Base-by-base conservation (phyloP, 2,888 invertebrate genomes). In the Ormyrus labotus region DNA sequence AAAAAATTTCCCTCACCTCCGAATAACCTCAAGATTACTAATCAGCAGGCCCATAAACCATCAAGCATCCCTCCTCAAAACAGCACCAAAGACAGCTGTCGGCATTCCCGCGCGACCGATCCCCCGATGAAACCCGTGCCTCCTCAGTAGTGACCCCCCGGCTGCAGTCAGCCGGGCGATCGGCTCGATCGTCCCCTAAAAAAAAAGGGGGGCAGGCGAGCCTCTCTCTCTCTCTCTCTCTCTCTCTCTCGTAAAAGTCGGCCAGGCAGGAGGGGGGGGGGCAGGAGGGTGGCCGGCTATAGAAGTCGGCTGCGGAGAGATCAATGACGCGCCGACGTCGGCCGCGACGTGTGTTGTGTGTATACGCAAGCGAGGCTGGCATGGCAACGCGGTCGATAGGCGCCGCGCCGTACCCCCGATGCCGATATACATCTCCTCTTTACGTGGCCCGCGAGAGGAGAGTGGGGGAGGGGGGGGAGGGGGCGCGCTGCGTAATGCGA, bases 351-450 rank as follows among this genome's bases (percentile, higher is more conserved):
- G 60, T 50, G 19, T 63, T 64, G 50, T 67, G 69, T 82, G 79
- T 90, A 90, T 90, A 88, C 90, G 89, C 88, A 19, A 19, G 88
- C 88, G 87, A 83, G 86, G 90, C 88, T 89, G 90, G 89, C 90
- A 90, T 90, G 89, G 90, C 89, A 90, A 90, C 90, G 87, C 87
- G 90, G 87, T 89, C 89, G 88, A 89, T 89, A 78, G 63, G 72
- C 58, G 55, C 71, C 60, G 53, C 13, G 63, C 19, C 72, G 19
- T 19, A 53, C 13, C 63, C 53, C 47, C 65, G 73, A 73, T 65
- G 63, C 78, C 71, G 67, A 78, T 63, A 73, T 61, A 57, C 72
- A 71, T 71, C 65, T 67, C 48, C 50, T 19, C 19, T 19, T 19
- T 19, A 19, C 61, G 6, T 63, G 7, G 11, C 8, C 45, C 48